Evolutionary conservation across 2,113 vertebrate genomes (phyloP).

Genomic region (Tachycineta bicolor): DNA sequence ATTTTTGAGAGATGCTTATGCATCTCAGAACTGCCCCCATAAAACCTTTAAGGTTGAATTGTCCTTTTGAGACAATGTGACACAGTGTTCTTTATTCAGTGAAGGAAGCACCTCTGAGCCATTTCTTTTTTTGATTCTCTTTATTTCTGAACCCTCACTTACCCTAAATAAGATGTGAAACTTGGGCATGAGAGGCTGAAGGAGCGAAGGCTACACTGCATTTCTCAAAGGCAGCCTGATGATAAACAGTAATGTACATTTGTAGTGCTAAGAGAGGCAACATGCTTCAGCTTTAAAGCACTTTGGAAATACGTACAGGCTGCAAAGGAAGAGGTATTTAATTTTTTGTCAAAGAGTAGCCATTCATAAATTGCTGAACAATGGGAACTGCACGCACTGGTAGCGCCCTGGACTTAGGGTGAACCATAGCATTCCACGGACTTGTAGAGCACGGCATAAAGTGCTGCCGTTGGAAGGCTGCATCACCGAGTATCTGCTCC

Average conservation of each 20-base stretch:
- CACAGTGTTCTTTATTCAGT: not conserved
- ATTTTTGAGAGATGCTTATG: not conserved
- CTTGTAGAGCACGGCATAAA: constrained; percentile 11
- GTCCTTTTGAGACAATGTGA: not conserved
- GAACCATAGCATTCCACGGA: constrained; percentile 42
- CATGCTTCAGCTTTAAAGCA: not conserved
- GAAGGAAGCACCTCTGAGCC: not conserved
- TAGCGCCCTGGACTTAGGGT: not conserved
- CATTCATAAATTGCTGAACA: constrained; percentile 52
- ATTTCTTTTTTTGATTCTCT: not conserved
- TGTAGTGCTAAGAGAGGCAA: not conserved
- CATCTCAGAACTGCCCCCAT: not conserved
- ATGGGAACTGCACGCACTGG: constrained; percentile 3
- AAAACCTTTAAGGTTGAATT: not conserved
- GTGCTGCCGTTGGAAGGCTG: constrained; percentile 36
- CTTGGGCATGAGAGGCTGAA: not conserved
- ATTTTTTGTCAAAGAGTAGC: constrained; percentile 17
- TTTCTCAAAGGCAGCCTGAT: not conserved
- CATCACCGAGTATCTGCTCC: constrained; percentile 38
- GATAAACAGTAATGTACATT: not conserved
- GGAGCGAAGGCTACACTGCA: not conserved
- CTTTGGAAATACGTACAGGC: not conserved
- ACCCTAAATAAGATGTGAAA: not conserved
- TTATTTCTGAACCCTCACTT: not conserved
- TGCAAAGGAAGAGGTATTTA: not conserved